Conservation (phyloP, 2,797 vertebrate genomes). For the Rhinella marina region DNA sequence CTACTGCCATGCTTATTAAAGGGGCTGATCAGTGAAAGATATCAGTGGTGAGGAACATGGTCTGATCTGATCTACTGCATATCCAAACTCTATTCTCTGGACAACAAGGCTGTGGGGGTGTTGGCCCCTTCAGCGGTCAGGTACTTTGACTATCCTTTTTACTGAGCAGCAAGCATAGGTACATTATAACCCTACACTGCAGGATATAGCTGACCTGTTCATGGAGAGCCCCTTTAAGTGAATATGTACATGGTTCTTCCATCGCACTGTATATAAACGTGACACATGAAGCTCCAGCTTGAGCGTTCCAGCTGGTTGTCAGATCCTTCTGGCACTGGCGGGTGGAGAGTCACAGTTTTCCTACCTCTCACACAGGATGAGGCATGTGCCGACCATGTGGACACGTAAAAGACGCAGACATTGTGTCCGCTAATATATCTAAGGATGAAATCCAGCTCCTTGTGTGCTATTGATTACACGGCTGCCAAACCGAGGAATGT, state of each 20-base stretch:
- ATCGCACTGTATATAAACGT: neutral
- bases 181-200: neutral
- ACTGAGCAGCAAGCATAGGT: neutral
- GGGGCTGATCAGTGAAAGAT: neutral
- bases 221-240: neutral
- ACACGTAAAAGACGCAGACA: neutral
- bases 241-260: neutral
- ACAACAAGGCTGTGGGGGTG: neutral
- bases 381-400: slow-evolving; percentile 23
- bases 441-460: slow-evolving; percentile 28
- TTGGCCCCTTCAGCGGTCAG: neutral
- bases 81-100: no score
- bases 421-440: slow-evolving; percentile 13
- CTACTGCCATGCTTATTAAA: neutral
- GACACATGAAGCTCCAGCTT: slow-evolving; percentile 15
- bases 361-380: neutral
- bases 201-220: neutral
- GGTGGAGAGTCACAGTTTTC: neutral
- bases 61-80: no score
- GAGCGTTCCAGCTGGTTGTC: slow-evolving; percentile 13
- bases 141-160: neutral
- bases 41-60: neutral
- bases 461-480: slow-evolving; percentile 14
- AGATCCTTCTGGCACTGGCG: neutral
- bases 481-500: slow-evolving; percentile 16